Percentiles rank a stretch among this genome's conserved stretches.
Evolutionary conservation across 2,797 vertebrate genomes (phyloP).

Genomic region (Megaceryle alcyon): DNA sequence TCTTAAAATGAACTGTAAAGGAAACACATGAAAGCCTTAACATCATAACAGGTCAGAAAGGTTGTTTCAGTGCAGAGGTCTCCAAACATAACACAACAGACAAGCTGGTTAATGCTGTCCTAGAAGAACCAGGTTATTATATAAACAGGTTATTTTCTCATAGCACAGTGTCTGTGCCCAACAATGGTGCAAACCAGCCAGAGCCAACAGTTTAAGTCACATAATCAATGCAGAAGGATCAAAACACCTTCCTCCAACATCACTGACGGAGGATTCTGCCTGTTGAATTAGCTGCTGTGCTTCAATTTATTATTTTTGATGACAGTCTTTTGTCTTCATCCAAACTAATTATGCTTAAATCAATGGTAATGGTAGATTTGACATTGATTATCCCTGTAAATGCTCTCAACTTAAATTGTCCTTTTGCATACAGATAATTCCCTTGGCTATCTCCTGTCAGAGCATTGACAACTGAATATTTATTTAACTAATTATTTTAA

Average conservation of each 20-base stretch:
- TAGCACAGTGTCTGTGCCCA: neutral
- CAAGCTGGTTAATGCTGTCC: neutral
- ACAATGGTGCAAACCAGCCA: accelerated
- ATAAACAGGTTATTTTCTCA: neutral
- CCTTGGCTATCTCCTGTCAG: neutral
- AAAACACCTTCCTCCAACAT: neutral
- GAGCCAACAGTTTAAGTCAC: neutral
- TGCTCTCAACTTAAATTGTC: slow-evolving; percentile 21
- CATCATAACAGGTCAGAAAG: neutral
- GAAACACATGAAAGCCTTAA: neutral
- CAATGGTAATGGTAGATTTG: slow-evolving; percentile 28
- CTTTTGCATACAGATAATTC: neutral
- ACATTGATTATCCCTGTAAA: slow-evolving; percentile 31
- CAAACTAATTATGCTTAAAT: slow-evolving; percentile 45
- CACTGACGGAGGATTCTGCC: neutral
- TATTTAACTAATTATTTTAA: slow-evolving; percentile 17
- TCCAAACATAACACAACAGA: neutral
- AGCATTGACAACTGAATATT: neutral
- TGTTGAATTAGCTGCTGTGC: neutral
- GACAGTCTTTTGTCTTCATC: slow-evolving; percentile 42
- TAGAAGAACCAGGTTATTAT: neutral
- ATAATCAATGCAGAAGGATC: neutral
- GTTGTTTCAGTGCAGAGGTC: neutral
- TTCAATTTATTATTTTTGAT: slow-evolving; percentile 42
- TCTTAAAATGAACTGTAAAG: neutral